phyloP scores from a whole-genome alignment of 2,888 invertebrate genomes.

The Meganola albula region DNA sequence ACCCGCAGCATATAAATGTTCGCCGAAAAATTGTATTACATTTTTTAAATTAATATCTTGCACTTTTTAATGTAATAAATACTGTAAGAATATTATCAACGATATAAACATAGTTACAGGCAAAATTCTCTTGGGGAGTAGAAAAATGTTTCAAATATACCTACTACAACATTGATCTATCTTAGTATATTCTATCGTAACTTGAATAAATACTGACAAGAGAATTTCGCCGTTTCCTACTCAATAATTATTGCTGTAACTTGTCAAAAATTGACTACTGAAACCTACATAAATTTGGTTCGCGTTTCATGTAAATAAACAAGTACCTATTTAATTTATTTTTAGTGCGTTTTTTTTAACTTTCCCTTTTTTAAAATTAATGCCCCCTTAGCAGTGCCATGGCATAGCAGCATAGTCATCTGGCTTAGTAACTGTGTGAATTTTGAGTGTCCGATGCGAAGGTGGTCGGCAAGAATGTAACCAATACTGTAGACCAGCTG shows the following conservation, averaged over 20 bases:
- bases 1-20: constrained; percentile 30
- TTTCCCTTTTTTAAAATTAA: too few relatives aligned
- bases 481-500: too few relatives aligned
- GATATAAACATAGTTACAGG: constrained; percentile 35
- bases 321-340: constrained; percentile 71
- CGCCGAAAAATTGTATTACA: constrained; percentile 53
- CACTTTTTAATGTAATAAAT: constrained; percentile 64
- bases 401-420: too few relatives aligned
- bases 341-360: constrained; percentile 40
- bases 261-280: constrained; percentile 59
- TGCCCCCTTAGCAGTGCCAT: too few relatives aligned
- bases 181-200: constrained; percentile 1
- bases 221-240: constrained; percentile 52
- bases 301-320: constrained; percentile 78
- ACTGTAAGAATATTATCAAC: constrained; percentile 43
- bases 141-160: constrained; percentile 14
- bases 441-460: too few relatives aligned
- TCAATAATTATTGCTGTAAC: constrained; percentile 47
- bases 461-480: too few relatives aligned
- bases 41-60: constrained; percentile 59
- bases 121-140: constrained; percentile 45
- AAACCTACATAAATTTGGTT: constrained; percentile 65
- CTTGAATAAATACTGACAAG: constrained; percentile 16
- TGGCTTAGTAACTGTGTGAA: too few relatives aligned
- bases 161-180: constrained; percentile 11